Evolutionary conservation across 2,113 vertebrate species (phyloP), one percentile per base, ranked within the genome.

Genomic region (Dolichotis patagonum): DNA sequence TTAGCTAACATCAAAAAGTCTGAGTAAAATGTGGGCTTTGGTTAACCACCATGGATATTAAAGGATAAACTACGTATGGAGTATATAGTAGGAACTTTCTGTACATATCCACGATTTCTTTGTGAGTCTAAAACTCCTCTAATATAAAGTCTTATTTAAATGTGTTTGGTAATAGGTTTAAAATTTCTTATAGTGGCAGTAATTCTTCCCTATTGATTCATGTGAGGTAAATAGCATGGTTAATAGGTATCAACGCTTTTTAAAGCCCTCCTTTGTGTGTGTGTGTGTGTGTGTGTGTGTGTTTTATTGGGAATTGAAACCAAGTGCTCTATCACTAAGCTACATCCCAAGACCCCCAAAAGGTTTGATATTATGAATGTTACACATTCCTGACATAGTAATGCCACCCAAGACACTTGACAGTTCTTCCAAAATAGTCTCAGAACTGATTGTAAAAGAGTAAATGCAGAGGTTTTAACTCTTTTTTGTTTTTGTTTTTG

Each of bases 371-470:
- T 85, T 43, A 9, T 67, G 35, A 38, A 12, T 62, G 41, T 95
- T 85, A 91, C 2, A 19, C 12, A 92, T 2, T 82, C 52, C 71
- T 71, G 5, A 49, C 82, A 26, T 78, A 58, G 63, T 88, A 69
- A 30, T 58, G 19, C 20, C 60, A 14, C 41, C 46, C 30, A 43
- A 90, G 67, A 84, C 82, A 80, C 24, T 83, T 52, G 52, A 56
- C 52, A 92, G 14, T 67, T 93, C 77, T 86, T 94, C 26, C 65
- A 85, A 88, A 94, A 9, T 63, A 54, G 63, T 77, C 49, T 69
- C 41, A 81, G 60, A 60, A 26, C 17, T 28, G 11, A 30, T n/a
- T 81, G 35, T 58, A 81, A 56, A 73, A 46, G 14, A 85, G 13
- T 49, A 71, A 69, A 58, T 56, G 49, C n/a, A 38, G 41, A 60